Base-by-base conservation (phyloP, 1,140 invertebrate genomes). In the Ctenoplectra terminalis region DNA sequence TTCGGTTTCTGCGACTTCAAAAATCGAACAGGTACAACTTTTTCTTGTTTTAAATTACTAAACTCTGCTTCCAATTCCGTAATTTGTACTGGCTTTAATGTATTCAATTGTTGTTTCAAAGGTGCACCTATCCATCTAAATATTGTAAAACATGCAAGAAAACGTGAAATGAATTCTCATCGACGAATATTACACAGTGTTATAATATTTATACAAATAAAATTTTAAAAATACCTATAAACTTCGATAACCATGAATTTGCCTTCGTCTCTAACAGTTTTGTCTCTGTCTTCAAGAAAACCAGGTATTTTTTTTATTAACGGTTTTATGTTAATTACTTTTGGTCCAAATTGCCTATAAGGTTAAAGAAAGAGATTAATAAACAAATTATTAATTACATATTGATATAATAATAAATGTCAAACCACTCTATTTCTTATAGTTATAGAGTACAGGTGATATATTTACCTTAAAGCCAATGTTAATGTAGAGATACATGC, bases 41-140 rank as follows among this genome's bases (percentile, higher is more conserved):
- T 98, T 81, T 96, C 95, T 8, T 95, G 95, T 56, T 95, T 95
- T 1, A 97, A 88, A 63, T 95, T 94, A 78, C 96, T 95, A 94
- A 99, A 99, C 91, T 99, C 98, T 23, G 96, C 95, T 88, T 99
- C 97, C 13, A 99, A 91, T 93, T 99, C 98, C 71, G 97, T 95
- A 29, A 99, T 93, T 91, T 98, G 97, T 2, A 99, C 96, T 15
- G 98, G 97, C 92, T 99, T 99, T 13, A 99, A 94, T 71, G 95
- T 95, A 29, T 96, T 95, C 66, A 99, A 95, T 88, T 99, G 98
- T 26, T 98, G 96, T 92, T 98, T 98, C 63, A 99, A 94, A 17
- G 97, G 97, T 58, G 95, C 94, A 6, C 98, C 98, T 83, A 99
- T 96, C 98, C 98, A 99, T 82, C 97, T 95, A 79, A 61, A 72